phyloP scores from a whole-genome alignment of 2,797 vertebrate species.

The Sebastes cheni region DNA sequence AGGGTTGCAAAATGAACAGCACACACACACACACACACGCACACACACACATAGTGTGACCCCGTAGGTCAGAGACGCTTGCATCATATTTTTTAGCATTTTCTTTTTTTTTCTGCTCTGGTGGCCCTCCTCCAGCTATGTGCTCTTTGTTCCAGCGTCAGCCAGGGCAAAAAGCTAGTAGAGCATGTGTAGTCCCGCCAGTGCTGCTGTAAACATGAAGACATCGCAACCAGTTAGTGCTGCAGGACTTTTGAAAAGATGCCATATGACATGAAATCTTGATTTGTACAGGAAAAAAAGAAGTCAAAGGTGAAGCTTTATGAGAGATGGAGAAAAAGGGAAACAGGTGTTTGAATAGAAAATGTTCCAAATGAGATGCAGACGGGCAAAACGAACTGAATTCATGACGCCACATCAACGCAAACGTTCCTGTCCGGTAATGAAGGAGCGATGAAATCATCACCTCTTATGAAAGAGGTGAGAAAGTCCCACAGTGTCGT shows the following conservation, averaged over 20 bases:
- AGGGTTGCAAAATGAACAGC: slow-evolving; percentile 41
- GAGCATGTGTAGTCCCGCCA: slow-evolving; percentile 52
- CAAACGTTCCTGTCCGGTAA: slow-evolving; percentile 18
- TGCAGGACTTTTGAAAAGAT: slow-evolving; percentile 27
- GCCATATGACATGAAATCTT: slow-evolving; percentile 15
- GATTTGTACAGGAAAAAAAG: neutral
- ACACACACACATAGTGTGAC: slow-evolving; percentile 3
- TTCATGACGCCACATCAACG: neutral
- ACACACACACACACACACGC: neutral
- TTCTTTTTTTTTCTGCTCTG: slow-evolving; percentile 31
- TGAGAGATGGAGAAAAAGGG: neutral
- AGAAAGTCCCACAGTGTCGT: slow-evolving; percentile 30
- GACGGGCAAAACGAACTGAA: neutral
- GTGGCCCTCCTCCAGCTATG: slow-evolving; percentile 61
- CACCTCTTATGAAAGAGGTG: slow-evolving; percentile 34
- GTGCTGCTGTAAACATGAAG: slow-evolving; percentile 58
- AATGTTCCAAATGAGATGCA: neutral
- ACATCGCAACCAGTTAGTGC: slow-evolving; percentile 37
- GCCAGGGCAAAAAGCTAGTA: slow-evolving; percentile 23
- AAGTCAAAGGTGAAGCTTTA: neutral
- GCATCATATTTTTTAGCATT: slow-evolving; percentile 43
- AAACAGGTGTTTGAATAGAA: slow-evolving; percentile 4
- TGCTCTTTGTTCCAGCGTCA: slow-evolving; percentile 53
- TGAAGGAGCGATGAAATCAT: slow-evolving; percentile 24
- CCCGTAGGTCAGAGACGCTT: slow-evolving; percentile 59